Evolutionary conservation across 2,797 vertebrate genomes (phyloP), one percentile per base, ranked within the genome.

Genomic region (Etheostoma perlongum): DNA sequence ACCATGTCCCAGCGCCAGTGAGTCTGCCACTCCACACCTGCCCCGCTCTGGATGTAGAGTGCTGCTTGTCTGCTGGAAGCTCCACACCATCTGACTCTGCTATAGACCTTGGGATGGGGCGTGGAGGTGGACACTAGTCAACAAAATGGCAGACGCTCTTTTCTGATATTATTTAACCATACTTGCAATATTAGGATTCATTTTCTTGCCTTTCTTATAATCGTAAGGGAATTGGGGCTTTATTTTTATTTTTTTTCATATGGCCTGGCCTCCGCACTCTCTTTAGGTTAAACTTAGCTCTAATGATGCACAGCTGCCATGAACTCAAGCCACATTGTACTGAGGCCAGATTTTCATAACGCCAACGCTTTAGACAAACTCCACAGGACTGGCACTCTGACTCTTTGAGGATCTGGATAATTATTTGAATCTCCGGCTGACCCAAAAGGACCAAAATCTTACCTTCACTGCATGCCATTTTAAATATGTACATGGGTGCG

Each of bases 361-460:
- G n/a, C 68, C 42, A 63, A 47, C 5, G 2, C 69, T 82, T 85
- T 66, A 71, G 54, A 80, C 73, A 54, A 67, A 82, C 74, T 78
- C 57, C 70, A 47, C 75, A 72, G 79, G 72, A 86, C 72, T 69
- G 88, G 63, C 73, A 80, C 82, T 77, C 72, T 69, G 60, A 76
- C 73, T 78, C 63, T 68, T 67, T 44, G 67, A 84, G 46, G 62
- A 88, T 85, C 82, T 76, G 70, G 67, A 85, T 53, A n/a, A 68
- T 79, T 70, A 79, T 76, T 71, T 76, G 67, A 82, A 85, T 84
- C 72, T 78, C 58, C 79, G 84, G 83, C 75, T 66, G 80, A 85
- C 75, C 58, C 47, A 88, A 91, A 88, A 86, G 88, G 92, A 92
- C 90, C 86, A 90, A 90, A 84, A 74, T 76, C 64, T 79, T 76